Conservation (phyloP, 1,140 invertebrate genomes). For the Leptopilina boulardi region DNA sequence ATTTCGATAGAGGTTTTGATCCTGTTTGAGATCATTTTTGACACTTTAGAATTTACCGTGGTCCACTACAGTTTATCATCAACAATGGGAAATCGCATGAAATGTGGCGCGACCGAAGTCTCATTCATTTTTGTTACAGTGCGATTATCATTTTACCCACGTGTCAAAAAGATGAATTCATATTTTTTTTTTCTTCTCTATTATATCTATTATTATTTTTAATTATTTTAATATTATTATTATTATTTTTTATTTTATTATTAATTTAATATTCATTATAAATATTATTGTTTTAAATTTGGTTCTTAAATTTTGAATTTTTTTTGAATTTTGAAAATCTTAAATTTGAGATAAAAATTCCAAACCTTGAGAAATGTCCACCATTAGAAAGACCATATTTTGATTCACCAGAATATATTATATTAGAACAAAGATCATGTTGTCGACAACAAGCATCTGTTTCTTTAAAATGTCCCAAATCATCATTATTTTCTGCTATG, state of each 20-base stretch:
- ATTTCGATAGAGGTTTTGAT: background rate
- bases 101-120: background rate
- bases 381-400: slow-evolving; percentile 40
- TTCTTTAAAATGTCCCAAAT: slow-evolving; percentile 41
- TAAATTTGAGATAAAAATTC: no score
- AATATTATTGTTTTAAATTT: background rate
- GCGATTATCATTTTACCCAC: background rate
- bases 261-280: background rate
- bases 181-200: background rate
- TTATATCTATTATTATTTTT: no score
- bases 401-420: slow-evolving; percentile 33
- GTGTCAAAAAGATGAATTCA: background rate
- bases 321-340: no score
- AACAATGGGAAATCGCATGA: background rate
- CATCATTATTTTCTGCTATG: slow-evolving; percentile 38
- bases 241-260: background rate
- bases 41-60: background rate
- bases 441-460: slow-evolving; percentile 39
- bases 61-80: background rate
- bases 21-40: background rate
- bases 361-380: slow-evolving; percentile 33
- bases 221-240: background rate
- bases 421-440: slow-evolving; percentile 42
- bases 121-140: background rate
- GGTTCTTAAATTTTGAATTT: no score